These are phyloP conservation scores for Equus quagga DNA, from an alignment of 2,113 vertebrate species.

Conservation along the genomic window DNA sequence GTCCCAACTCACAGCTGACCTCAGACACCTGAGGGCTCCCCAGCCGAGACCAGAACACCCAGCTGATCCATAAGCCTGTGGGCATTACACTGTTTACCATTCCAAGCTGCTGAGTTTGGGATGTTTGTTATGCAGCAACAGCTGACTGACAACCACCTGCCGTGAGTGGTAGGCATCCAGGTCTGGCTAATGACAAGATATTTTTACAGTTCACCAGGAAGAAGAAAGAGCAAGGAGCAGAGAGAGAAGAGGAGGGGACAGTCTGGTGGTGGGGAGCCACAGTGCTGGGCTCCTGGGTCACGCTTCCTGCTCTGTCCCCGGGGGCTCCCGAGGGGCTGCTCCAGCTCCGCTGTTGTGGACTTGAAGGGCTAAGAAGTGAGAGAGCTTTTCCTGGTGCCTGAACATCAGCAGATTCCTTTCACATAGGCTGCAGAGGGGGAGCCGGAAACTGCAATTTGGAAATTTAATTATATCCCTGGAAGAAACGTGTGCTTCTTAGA, in stretches of 20 bases:
- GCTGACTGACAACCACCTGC: accelerated
- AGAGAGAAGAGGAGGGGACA: accelerated
- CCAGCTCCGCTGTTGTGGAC: accelerated
- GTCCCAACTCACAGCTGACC: neutral
- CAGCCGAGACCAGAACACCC: neutral
- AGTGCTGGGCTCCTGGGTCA: accelerated
- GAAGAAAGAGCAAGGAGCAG: neutral
- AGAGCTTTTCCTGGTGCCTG: accelerated
- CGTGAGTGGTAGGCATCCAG: accelerated
- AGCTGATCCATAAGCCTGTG: accelerated
- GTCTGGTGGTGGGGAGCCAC: accelerated
- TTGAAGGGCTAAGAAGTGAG: neutral
- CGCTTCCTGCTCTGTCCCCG: accelerated
- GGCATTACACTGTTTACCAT: accelerated
- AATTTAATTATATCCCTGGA: conserved; percentile 40
- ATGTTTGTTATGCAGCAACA: neutral
- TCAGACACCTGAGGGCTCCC: neutral
- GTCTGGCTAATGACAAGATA: accelerated
- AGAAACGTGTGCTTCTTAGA: conserved; percentile 49
- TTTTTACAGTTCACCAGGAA: neutral
- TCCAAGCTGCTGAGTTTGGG: too few relatives aligned
- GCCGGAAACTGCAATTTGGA: neutral
- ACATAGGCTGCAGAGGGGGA: accelerated
- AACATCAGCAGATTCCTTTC: neutral
- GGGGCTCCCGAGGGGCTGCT: accelerated